Evolutionary conservation across 1,140 invertebrate species (phyloP).

Genomic region (Olivierus martensii): DNA sequence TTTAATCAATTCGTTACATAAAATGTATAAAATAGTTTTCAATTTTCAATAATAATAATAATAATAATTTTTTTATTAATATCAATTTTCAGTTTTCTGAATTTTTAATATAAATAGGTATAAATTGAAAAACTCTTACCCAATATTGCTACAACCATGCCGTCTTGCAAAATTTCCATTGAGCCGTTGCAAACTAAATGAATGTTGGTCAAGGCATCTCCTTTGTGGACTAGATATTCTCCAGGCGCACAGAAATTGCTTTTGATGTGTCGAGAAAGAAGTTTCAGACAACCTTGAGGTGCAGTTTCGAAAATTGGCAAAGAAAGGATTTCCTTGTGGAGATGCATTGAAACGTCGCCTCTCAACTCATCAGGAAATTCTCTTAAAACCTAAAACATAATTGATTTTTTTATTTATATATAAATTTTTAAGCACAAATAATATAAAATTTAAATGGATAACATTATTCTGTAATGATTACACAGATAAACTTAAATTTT

Average conservation of each 20-base stretch:
- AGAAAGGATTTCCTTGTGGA: conserved; percentile 85
- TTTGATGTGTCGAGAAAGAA: conserved; percentile 75
- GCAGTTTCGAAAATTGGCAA: conserved; percentile 86
- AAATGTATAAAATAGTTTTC: too few species aligned
- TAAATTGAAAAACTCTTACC: conserved; percentile 44
- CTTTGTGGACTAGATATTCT: conserved; percentile 90
- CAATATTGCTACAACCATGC: conserved; percentile 95
- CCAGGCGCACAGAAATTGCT: conserved; percentile 91
- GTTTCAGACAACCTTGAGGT: conserved; percentile 73
- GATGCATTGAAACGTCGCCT: conserved; percentile 88
- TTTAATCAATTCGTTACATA: too few species aligned
- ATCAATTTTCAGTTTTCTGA: too few species aligned
- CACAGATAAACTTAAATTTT: too few species aligned
- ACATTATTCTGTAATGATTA: too few species aligned
- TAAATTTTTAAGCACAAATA: too few species aligned
- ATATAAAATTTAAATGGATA: too few species aligned
- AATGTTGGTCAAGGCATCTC: conserved; percentile 88
- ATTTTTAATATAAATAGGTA: conserved; percentile 27
- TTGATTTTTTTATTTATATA: too few species aligned
- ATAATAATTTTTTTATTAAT: too few species aligned
- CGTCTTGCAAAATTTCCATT: conserved; percentile 96
- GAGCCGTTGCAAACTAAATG: conserved; percentile 95
- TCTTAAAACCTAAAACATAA: conserved; percentile 64
- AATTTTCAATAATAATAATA: too few species aligned
- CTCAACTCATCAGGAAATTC: conserved; percentile 92